Conservation (phyloP, 2,113 vertebrate genomes). For the Serilophus lunatus region DNA sequence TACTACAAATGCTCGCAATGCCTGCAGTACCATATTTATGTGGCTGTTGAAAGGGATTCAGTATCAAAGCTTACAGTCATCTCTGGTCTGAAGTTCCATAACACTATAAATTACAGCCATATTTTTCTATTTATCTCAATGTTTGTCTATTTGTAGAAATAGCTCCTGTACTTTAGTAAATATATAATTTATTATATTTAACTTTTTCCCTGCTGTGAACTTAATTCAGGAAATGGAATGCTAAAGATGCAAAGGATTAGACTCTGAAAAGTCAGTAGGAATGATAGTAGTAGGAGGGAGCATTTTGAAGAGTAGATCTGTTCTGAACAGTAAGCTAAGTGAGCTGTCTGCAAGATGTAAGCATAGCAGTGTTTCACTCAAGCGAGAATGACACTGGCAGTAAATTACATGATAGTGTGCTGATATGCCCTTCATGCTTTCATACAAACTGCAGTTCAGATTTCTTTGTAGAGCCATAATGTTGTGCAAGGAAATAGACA, state of each 20-base stretch:
- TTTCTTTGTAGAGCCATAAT: background rate
- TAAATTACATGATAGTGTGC: background rate
- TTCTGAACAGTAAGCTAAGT: background rate
- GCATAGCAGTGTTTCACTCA: background rate
- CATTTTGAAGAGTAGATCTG: background rate
- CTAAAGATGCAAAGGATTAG: background rate
- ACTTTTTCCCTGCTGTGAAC: background rate
- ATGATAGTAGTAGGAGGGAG: background rate
- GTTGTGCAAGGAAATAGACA: background rate
- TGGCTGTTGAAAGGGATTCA: background rate
- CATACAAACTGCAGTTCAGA: background rate
- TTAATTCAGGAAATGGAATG: background rate
- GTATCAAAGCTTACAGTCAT: background rate
- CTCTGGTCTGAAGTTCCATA: background rate
- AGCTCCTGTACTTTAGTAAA: background rate
- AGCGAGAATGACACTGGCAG: background rate
- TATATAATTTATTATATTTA: background rate
- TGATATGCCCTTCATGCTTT: background rate
- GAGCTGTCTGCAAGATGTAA: background rate
- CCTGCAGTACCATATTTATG: background rate
- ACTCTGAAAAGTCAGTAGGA: background rate
- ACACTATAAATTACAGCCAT: background rate
- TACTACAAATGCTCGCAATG: background rate
- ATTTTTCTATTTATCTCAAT: background rate
- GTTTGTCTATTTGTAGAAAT: background rate